Evolutionary conservation across 2,888 invertebrate genomes (phyloP).

Genomic region (Drosophila gaucha): DNA sequence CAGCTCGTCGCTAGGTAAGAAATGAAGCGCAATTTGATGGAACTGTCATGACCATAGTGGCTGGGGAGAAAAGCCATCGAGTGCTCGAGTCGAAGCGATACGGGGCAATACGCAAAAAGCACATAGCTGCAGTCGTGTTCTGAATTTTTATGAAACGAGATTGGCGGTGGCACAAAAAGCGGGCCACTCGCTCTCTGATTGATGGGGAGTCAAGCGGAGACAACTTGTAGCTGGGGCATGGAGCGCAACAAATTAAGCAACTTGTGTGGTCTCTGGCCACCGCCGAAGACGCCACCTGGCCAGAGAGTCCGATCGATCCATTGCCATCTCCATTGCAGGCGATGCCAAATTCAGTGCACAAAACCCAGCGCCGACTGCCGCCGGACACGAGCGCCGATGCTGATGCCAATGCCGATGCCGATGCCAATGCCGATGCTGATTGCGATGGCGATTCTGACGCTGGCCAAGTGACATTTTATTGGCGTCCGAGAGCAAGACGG

Average conservation of each 20-base stretch:
- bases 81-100: slow-evolving; percentile 18
- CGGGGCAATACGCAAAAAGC: slow-evolving; percentile 55
- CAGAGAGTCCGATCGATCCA: slow-evolving; percentile 23
- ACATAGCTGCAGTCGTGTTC: slow-evolving; percentile 65
- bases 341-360: slow-evolving; percentile 71
- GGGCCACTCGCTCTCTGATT: slow-evolving; percentile 65
- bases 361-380: slow-evolving; percentile 43
- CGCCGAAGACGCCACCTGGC: slow-evolving; percentile 77
- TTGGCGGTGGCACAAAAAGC: slow-evolving; percentile 41
- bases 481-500: slow-evolving; percentile 51
- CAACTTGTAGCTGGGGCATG: slow-evolving; percentile 63
- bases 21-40: slow-evolving; percentile 14
- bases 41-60: slow-evolving; percentile 36
- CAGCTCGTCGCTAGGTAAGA: not conserved
- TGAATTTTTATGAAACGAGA: slow-evolving; percentile 73
- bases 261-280: slow-evolving; percentile 74
- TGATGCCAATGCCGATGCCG: slow-evolving; percentile 23
- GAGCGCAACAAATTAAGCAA: slow-evolving; percentile 77
- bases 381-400: slow-evolving; percentile 69
- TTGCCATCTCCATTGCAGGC: slow-evolving; percentile 22
- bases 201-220: slow-evolving; percentile 77
- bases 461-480: slow-evolving; percentile 77
- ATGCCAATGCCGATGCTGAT: slow-evolving; percentile 13
- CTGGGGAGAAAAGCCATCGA: slow-evolving; percentile 29
- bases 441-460: slow-evolving; percentile 12